Evolutionary conservation across 2,113 vertebrate species (phyloP), one percentile per base, ranked within the genome.

Genomic region (Onychorhynchus coronatus): DNA sequence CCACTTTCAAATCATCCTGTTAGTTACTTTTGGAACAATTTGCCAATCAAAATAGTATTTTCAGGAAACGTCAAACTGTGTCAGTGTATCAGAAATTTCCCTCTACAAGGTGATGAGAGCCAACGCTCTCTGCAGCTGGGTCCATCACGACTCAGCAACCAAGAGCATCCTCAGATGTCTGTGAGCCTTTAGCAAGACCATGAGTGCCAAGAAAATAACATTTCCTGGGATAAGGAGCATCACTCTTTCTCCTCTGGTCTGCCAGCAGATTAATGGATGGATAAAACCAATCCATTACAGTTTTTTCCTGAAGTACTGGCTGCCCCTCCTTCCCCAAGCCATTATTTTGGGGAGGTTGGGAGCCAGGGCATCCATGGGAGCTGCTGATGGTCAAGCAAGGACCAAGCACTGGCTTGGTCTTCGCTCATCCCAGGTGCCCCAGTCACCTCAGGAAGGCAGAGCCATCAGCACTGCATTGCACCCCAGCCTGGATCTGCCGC

Each of bases 351-450:
- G 73, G 17, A 79, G 28, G n/a, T 5, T 44, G 20, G 46, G 52
- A 75, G 63, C 0, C 4, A 73, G 16, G 13, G 18, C 10, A 83
- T 9, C 37, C 78, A 27, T 4, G 6, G 7, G 44, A 82, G 52
- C 39, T 73, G 52, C 74, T 72, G 52, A 46, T 10, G 39, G 49
- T 37, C 9, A 27, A 55, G 22, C 0, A 0, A 74, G 77, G 31
- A 53, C 18, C 61, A 47, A 53, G 15, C 0, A 1, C 2, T 55
- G 81, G 31, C 55, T 70, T 0, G 0, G 9, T 58, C 11, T 11
- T 11, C 0, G 2, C 75, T 21, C 62, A 42, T 12, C 4, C 3
- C 62, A n/a, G 24, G 12, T 56, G 28, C 12, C 44, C 35, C 39
- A 13, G 52, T 14, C 7, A 14, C 20, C 63, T 31, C 42, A 21